phyloP scores from a whole-genome alignment of 2,888 invertebrate species.

The Rhyacophila evoluta region DNA sequence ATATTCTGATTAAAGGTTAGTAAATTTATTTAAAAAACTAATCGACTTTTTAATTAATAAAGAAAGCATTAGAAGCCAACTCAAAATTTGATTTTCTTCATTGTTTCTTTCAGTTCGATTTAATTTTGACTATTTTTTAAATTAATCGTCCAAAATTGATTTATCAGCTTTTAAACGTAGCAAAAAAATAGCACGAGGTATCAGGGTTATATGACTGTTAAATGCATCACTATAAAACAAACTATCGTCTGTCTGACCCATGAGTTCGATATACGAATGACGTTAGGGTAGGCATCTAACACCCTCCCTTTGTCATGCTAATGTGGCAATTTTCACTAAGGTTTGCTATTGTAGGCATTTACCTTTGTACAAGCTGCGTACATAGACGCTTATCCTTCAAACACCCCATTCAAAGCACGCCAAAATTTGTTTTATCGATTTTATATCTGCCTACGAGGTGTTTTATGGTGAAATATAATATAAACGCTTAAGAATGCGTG shows the following conservation, averaged over 20 bases:
- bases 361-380: neutral
- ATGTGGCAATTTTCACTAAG: slow-evolving; percentile 47
- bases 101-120: no score
- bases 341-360: neutral
- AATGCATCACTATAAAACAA: neutral
- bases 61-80: no score
- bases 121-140: no score
- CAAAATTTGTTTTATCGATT: slow-evolving; percentile 31
- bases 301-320: slow-evolving; percentile 50
- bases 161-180: neutral
- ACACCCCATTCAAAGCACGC: neutral
- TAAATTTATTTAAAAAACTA: no score
- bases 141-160: no score
- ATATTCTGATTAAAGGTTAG: no score
- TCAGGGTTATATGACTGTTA: neutral
- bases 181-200: neutral
- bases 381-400: neutral
- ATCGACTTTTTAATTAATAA: no score
- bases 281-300: slow-evolving; percentile 35
- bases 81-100: no score
- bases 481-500: neutral
- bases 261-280: neutral
- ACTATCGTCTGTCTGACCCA: neutral
- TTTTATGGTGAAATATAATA: neutral
- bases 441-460: neutral